These are phyloP conservation scores for Dermatemys mawii DNA, from an alignment of 2,113 vertebrate genomes.

Conservation along the genomic window DNA sequence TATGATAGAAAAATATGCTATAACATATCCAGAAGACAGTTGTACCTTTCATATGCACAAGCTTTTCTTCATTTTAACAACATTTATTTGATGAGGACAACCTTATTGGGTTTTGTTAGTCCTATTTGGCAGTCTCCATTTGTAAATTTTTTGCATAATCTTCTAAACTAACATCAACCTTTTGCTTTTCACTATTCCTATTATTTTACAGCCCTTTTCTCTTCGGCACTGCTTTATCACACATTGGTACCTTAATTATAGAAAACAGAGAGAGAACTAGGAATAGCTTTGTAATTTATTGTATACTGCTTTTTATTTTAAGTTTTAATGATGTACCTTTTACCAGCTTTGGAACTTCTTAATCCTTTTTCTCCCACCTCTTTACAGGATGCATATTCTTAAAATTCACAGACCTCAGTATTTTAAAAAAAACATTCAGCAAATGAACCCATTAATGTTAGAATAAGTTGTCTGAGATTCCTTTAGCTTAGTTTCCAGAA, in stretches of 20 bases:
- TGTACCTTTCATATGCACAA: background rate
- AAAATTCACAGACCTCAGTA: background rate
- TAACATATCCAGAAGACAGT: background rate
- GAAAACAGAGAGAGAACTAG: background rate
- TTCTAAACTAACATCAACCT: background rate
- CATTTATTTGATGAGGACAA: background rate
- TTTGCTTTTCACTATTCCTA: background rate
- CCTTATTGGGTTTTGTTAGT: background rate
- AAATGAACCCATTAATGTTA: background rate
- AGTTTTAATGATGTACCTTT: background rate
- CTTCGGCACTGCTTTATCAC: background rate
- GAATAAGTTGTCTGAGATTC: background rate
- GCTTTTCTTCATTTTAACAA: accelerated
- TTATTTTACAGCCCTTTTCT: accelerated
- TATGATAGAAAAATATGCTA: background rate
- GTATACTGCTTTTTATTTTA: background rate
- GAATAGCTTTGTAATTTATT: background rate
- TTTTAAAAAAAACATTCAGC: background rate
- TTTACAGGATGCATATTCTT: background rate
- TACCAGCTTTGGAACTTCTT: background rate
- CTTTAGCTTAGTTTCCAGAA: background rate
- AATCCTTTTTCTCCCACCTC: background rate
- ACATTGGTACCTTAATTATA: background rate
- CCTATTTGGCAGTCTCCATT: background rate
- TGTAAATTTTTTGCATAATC: background rate